Conservation (phyloP, 2,113 vertebrate genomes). For the Azemiops feae region DNA sequence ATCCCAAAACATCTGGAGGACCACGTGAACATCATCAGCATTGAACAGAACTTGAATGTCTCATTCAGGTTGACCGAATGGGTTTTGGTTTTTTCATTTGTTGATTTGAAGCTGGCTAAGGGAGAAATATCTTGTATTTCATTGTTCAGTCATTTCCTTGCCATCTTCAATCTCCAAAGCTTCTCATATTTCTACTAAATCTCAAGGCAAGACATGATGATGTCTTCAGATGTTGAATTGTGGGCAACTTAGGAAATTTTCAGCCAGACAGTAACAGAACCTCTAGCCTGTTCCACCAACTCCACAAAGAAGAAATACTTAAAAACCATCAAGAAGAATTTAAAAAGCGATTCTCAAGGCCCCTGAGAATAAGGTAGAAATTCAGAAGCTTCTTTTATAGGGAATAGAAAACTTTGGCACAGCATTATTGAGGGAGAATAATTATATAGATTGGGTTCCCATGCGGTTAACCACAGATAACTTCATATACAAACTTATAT, state of each 20-base stretch:
- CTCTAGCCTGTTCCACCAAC: not conserved
- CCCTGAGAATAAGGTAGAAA: not conserved
- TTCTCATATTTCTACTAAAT: not conserved
- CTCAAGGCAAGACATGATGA: not conserved
- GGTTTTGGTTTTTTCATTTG: not conserved
- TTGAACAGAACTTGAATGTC: not conserved
- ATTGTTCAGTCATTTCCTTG: not conserved
- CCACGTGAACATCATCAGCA: too few relatives aligned
- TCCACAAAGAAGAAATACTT: not conserved
- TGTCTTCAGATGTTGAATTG: not conserved
- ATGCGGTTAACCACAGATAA: not conserved
- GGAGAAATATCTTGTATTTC: not conserved
- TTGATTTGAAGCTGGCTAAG: not conserved
- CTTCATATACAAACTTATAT: not conserved
- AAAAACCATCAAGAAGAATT: not conserved
- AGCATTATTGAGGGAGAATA: not conserved
- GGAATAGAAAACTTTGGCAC: not conserved
- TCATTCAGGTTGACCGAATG: not conserved
- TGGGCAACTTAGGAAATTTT: not conserved
- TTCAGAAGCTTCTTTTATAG: not conserved
- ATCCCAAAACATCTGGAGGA: too few relatives aligned
- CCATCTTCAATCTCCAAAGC: not conserved
- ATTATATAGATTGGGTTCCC: not conserved
- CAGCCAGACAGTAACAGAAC: not conserved
- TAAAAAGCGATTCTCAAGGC: not conserved